Percentiles rank a stretch among this genome's conserved stretches.
These are phyloP conservation scores for Tigriopus japonicus DNA, from an alignment of 1,140 invertebrate species.

Conservation along the genomic window DNA sequence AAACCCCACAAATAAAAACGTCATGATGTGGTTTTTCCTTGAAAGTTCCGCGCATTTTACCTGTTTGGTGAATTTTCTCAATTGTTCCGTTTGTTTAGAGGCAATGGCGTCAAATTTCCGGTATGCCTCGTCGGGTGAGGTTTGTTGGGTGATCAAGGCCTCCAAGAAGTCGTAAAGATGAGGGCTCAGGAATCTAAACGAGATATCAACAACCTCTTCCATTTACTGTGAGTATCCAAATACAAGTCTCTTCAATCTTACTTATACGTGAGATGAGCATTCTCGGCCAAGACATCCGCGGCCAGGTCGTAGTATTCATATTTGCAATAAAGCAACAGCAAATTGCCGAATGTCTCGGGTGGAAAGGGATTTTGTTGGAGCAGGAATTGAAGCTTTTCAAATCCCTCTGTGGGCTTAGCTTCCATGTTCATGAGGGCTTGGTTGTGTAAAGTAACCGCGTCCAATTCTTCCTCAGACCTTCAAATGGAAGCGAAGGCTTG, in stretches of 20 bases:
- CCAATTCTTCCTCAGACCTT: slow-evolving; percentile 83
- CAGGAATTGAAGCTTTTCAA: slow-evolving; percentile 92
- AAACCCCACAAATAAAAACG: too few species aligned
- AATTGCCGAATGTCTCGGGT: slow-evolving; percentile 90
- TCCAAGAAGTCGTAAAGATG: slow-evolving; percentile 45
- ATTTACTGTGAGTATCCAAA: too few species aligned
- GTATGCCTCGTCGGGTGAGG: slow-evolving; percentile 90
- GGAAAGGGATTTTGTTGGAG: slow-evolving; percentile 90
- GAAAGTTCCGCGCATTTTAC: too few species aligned
- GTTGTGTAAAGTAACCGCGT: slow-evolving; percentile 94
- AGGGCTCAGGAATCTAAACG: slow-evolving; percentile 9
- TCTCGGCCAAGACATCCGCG: slow-evolving; percentile 93
- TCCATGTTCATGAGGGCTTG: slow-evolving; percentile 82
- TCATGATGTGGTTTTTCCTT: too few species aligned
- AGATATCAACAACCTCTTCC: neutral
- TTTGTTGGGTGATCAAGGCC: slow-evolving; percentile 90
- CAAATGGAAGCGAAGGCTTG: too few species aligned
- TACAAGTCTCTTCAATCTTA: slow-evolving; percentile 23
- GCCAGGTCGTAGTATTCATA: slow-evolving; percentile 95
- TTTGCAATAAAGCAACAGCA: slow-evolving; percentile 85
- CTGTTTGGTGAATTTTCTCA: slow-evolving; percentile 80
- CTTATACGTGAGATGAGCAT: slow-evolving; percentile 90
- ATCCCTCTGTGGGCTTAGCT: slow-evolving; percentile 67
- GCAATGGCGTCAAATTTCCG: slow-evolving; percentile 89
- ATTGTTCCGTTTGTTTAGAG: slow-evolving; percentile 65